Evolutionary conservation across 2,113 vertebrate species (phyloP).

Genomic region (Galeopterus variegatus): DNA sequence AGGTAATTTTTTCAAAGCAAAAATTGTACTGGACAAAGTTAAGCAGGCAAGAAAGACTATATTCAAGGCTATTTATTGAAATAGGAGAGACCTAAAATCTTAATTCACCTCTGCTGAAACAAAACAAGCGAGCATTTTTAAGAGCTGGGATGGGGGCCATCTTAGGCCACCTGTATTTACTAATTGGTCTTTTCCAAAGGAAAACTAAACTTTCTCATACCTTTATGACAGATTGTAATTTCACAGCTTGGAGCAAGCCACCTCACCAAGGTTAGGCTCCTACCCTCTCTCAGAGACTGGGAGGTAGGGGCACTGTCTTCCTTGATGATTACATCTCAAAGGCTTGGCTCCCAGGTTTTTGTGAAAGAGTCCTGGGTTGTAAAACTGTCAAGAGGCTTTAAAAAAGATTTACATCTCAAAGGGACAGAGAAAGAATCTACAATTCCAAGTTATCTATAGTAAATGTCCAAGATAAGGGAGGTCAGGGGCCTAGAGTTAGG

Average conservation of each 20-base stretch:
- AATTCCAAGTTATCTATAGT: background rate
- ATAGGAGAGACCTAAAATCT: background rate
- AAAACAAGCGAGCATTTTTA: background rate
- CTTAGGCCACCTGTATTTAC: background rate
- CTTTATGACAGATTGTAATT: too few relatives aligned
- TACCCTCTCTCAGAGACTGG: background rate
- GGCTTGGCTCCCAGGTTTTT: too few relatives aligned
- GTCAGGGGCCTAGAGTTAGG: background rate
- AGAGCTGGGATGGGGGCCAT: background rate
- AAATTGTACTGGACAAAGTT: background rate
- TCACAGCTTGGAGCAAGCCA: too few relatives aligned
- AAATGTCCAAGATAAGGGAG: background rate
- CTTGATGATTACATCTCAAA: background rate
- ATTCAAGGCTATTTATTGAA: background rate
- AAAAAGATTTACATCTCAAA: too few relatives aligned
- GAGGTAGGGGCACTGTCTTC: background rate
- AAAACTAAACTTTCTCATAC: too few relatives aligned
- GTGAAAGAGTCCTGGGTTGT: too few relatives aligned
- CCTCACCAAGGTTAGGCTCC: too few relatives aligned
- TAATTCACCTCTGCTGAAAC: background rate
- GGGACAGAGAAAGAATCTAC: background rate
- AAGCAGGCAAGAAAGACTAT: background rate
- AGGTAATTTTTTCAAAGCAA: background rate
- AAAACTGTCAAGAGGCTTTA: too few relatives aligned
- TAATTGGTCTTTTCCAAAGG: background rate